Base-by-base conservation (phyloP, 2,888 invertebrate genomes). In the Andrena fulva region DNA sequence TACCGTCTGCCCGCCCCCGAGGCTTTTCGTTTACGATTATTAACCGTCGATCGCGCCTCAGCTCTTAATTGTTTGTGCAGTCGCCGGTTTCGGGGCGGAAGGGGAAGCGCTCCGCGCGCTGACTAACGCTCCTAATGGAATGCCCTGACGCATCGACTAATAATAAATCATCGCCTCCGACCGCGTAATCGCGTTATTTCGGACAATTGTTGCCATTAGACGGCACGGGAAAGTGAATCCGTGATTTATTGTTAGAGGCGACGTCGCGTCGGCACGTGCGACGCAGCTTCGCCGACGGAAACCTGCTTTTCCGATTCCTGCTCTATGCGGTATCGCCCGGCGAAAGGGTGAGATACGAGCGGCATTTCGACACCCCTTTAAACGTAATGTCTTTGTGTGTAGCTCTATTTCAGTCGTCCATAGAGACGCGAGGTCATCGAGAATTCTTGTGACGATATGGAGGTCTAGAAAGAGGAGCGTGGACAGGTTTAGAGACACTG, bases 71-170 rank as follows among this genome's bases (percentile, higher is more conserved):
- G 77, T 75, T 84, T 70, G 68, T 33, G 63, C 72, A 77, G 63
- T 24, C 66, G 50, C 29, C 73, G 10, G 70, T 59, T 56, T 27
- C 56, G 24, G 48, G 42, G 54, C 67, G 20, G 24, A 56, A 27
- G 75, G 35, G 62, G 63, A 77, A 59, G 27, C 63, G 35, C 50
- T 56, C 35, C 16, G 35, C 52, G 42, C 59, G 68, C 69, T 71
- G 67, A 71, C 74, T 82, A 82, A 76, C 72, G 67, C 60, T 67
- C 42, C 42, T 78, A 74, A 79, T 80, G 79, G 82, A 82, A 79
- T 63, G 52, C 59, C 67, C 54, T 86, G 84, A 82, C 77, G 77
- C 84, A 84, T 86, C 84, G 76, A 74, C 64, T 73, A 78, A 75
- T 81, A 84, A 83, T 79, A 79, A 87, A 87, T 87, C 73, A 75